Percentiles rank a stretch among this genome's conserved stretches.
These are phyloP conservation scores for Fregata magnificens DNA, from an alignment of 2,113 vertebrate species.

Conservation along the genomic window DNA sequence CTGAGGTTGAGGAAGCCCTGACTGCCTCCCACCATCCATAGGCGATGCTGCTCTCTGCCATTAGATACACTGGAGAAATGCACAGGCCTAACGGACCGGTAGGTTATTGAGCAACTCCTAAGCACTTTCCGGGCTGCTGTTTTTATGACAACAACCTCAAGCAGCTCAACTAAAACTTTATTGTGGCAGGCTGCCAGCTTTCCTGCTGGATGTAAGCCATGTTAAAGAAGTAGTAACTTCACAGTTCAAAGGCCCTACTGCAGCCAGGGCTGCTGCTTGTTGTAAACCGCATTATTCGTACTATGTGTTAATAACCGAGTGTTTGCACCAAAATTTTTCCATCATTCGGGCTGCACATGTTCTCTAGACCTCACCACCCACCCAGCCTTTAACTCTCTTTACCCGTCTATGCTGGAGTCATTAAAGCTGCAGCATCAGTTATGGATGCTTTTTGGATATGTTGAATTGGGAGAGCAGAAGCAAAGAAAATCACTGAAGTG, in stretches of 20 bases:
- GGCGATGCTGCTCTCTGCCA: accelerated
- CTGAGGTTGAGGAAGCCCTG: not conserved
- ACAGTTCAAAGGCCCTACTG: not conserved
- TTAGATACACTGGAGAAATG: not conserved
- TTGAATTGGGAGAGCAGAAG: not conserved
- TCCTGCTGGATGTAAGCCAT: not conserved
- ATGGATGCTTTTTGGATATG: accelerated
- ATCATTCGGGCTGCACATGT: not conserved
- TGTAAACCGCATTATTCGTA: accelerated
- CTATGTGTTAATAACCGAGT: not conserved
- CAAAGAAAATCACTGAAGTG: not conserved
- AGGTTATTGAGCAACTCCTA: not conserved
- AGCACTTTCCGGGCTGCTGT: accelerated
- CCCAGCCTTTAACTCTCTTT: not conserved
- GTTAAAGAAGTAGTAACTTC: not conserved
- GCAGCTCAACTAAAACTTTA: not conserved
- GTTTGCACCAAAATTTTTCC: not conserved
- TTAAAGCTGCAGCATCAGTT: not conserved
- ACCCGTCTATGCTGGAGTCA: not conserved
- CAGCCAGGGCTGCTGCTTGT: not conserved
- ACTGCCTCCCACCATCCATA: accelerated
- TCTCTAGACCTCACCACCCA: not conserved
- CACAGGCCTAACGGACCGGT: accelerated
- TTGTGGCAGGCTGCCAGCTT: not conserved
- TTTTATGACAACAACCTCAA: not conserved